Evolutionary conservation across 2,797 vertebrate species (phyloP).

Genomic region (Aphelocoma californica): DNA sequence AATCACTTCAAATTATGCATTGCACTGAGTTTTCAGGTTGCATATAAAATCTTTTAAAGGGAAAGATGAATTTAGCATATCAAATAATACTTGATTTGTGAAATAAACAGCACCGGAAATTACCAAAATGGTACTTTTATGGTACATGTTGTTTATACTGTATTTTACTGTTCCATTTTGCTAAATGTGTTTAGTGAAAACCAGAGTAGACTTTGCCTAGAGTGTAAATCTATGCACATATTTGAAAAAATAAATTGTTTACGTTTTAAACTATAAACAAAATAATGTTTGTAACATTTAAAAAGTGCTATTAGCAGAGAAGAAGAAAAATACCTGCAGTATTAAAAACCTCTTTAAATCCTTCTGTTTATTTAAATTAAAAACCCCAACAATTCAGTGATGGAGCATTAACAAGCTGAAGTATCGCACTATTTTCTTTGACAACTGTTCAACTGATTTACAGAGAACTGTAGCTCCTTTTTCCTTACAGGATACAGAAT

Average conservation of each 20-base stretch:
- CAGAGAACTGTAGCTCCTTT: neutral
- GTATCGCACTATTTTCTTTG: neutral
- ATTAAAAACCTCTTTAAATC: neutral
- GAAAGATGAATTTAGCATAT: neutral
- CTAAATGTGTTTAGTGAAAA: neutral
- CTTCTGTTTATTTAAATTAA: neutral
- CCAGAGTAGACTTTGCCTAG: neutral
- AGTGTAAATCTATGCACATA: neutral
- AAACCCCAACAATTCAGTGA: rapidly evolving
- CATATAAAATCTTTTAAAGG: neutral
- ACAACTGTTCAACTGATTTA: neutral
- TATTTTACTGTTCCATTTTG: neutral
- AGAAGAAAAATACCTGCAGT: neutral
- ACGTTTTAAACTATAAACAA: neutral
- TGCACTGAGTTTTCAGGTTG: neutral
- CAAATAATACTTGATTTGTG: neutral
- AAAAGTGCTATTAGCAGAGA: neutral
- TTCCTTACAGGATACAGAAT: neutral
- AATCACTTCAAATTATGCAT: neutral
- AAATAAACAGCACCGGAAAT: neutral
- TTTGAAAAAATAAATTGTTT: neutral
- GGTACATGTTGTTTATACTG: neutral
- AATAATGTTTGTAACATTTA: neutral
- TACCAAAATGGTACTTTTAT: neutral
- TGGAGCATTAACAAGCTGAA: neutral